A percentile compares a stretch with the other conserved stretches of the same genome.
phyloP scores from a whole-genome alignment of 2,888 invertebrate genomes.

The Volucella inflata region DNA sequence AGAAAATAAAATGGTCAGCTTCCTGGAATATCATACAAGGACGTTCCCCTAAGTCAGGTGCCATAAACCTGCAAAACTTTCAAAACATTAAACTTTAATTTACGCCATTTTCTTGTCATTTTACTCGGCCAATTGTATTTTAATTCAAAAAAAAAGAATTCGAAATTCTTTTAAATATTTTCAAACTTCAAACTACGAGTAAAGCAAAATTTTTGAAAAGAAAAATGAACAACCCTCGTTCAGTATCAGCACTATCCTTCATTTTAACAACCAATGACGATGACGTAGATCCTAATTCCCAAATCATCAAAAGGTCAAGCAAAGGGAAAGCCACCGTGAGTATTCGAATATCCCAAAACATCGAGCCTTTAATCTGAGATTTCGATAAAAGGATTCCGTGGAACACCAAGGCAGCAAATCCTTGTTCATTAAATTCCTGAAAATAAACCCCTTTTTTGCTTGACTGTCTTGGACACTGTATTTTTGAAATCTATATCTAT shows the following conservation, averaged over 20 bases:
- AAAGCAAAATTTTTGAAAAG: slow-evolving; percentile 14
- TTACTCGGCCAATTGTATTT: background rate
- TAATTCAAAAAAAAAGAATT: slow-evolving; percentile 8
- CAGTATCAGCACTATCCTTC: slow-evolving; percentile 13
- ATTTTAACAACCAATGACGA: slow-evolving; percentile 22
- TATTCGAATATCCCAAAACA: slow-evolving; percentile 2
- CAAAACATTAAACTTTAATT: slow-evolving; percentile 30
- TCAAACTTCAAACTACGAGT: background rate
- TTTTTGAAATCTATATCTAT: background rate
- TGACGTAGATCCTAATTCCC: slow-evolving; percentile 46
- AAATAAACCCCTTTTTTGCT: slow-evolving; percentile 9
- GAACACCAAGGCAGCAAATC: slow-evolving; percentile 14
- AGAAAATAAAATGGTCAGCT: background rate
- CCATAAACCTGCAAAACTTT: slow-evolving; percentile 3
- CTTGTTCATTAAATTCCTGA: slow-evolving; percentile 5
- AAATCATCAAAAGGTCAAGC: slow-evolving; percentile 42
- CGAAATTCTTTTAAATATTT: slow-evolving; percentile 9
- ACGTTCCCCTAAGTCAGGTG: background rate
- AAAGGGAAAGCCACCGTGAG: background rate
- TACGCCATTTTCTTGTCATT: background rate
- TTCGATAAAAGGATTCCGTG: slow-evolving; percentile 28
- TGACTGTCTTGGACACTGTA: background rate
- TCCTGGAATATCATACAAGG: background rate
- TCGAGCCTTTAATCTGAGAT: slow-evolving; percentile 34
- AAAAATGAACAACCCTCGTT: background rate